phyloP scores from a whole-genome alignment of 2,888 invertebrate species.

The Capitulum mitella region DNA sequence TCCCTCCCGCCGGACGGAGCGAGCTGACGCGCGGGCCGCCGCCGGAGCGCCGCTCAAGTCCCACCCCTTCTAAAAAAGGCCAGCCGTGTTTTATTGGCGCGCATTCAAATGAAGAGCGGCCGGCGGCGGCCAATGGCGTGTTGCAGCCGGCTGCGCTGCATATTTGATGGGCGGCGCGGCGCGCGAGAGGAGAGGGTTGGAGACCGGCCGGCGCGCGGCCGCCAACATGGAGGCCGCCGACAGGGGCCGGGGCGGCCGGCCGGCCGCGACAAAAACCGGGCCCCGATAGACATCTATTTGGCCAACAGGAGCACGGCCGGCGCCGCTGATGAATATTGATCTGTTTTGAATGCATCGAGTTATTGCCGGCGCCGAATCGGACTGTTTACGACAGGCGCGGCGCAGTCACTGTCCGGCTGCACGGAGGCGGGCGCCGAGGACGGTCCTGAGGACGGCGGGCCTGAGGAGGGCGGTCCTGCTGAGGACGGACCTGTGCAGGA shows the following conservation, averaged over 20 bases:
- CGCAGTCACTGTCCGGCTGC: no score
- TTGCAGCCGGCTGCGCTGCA: background rate
- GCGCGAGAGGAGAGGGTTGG: constrained; percentile 10
- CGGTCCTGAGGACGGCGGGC: no score
- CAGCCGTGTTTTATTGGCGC: constrained; percentile 17
- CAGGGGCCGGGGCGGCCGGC: background rate
- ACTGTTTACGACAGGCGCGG: background rate
- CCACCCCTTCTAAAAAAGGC: constrained; percentile 21
- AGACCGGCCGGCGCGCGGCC: background rate
- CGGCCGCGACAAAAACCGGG: background rate
- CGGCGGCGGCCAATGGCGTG: constrained; percentile 11
- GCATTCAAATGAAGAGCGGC: constrained; percentile 20
- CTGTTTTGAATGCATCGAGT: constrained; percentile 18
- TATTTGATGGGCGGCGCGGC: background rate
- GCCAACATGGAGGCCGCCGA: background rate
- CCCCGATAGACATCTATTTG: constrained; percentile 4
- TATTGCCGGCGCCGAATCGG: background rate
- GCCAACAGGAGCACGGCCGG: background rate
- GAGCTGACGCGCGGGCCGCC: background rate
- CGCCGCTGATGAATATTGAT: constrained; percentile 3
- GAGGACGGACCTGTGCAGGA: no score
- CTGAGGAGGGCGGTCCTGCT: no score
- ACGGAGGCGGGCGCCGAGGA: no score
- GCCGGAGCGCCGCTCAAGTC: background rate
- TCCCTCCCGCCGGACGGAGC: background rate